A percentile compares a stretch with the other conserved stretches of the same genome.
phyloP scores from a whole-genome alignment of 1,140 invertebrate genomes.

The Euwallacea similis region DNA sequence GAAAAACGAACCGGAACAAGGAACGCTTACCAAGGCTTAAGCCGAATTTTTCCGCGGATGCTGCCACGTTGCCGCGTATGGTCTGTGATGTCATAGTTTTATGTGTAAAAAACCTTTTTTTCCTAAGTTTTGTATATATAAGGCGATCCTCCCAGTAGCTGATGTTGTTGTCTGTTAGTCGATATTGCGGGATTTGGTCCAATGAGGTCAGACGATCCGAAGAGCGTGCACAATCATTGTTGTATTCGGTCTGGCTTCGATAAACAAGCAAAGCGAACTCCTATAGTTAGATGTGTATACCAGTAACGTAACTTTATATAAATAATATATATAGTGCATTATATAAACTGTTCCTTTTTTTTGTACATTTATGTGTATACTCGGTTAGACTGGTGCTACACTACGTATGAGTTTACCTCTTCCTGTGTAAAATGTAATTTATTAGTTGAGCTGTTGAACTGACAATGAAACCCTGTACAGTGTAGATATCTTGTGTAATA shows the following conservation, averaged over 20 bases:
- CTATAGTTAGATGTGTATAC: slow-evolving; percentile 19
- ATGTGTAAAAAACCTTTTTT: slow-evolving; percentile 16
- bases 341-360: slow-evolving; percentile 26
- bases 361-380: slow-evolving; percentile 48
- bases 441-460: slow-evolving; percentile 43
- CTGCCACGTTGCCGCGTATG: slow-evolving; percentile 37
- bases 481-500: slow-evolving; percentile 56
- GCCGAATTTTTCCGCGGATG: slow-evolving; percentile 39
- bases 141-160: no score
- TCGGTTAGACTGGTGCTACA: slow-evolving; percentile 53
- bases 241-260: slow-evolving; percentile 6
- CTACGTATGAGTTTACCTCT: slow-evolving; percentile 44
- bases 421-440: slow-evolving; percentile 46
- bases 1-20: slow-evolving; percentile 3
- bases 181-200: no score
- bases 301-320: background rate
- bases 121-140: background rate
- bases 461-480: slow-evolving; percentile 52
- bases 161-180: no score
- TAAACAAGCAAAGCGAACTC: background rate
- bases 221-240: slow-evolving; percentile 12
- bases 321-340: slow-evolving; percentile 5
- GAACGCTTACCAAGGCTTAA: slow-evolving; percentile 14
- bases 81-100: slow-evolving; percentile 52
- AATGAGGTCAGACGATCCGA: background rate